Base-by-base conservation (phyloP, 2,113 vertebrate species). In the Pachypanchax playfairii region DNA sequence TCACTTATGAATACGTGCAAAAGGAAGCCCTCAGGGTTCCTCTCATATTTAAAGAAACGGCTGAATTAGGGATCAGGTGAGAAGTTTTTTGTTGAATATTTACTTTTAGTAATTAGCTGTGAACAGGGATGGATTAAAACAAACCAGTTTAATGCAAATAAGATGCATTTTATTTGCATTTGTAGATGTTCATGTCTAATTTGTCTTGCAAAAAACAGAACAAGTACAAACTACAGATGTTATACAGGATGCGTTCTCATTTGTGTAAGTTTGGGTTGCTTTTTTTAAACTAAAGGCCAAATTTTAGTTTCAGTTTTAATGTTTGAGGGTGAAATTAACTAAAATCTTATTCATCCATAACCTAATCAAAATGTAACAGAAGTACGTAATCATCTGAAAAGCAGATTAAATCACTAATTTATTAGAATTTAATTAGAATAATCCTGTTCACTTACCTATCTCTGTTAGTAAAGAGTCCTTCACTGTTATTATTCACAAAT, bases 21-120 rank as follows among this genome's bases (percentile, higher is more conserved):
- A 95, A 90, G 89, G 95, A 99, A 86, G 96, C 94, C 46, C 93
- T 99, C 55, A 88, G 91, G 85, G 87, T 92, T 41, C 97, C 97
- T 15, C 93, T 99, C 49, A 85, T 99, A 80, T 99, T 99, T 87
- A 93, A 92, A 86, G 94, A 92, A 84, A 97, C 95, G 87, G 93
- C 95, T 79, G 96, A 95, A 83, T 91, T 99, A 26, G 96, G 96
- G 85, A 96, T 99, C 91, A 96, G 94, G 96, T 99, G 92, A 95
- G 93, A 89, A 65, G 6, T 4, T 1, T 31, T 43, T 22, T 28
- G 3, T 17, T 6, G 8, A 6, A 9, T 35, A 35, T 35, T 35
- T 11, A 9, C 33, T 35, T 2, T 35, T 11, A 12, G 33, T 11
- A 13, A 9, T 35, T 31, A 31, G 11, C 29, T 31, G 29, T 31